Conservation (phyloP, 2,797 vertebrate genomes). For the Mareca penelope region DNA sequence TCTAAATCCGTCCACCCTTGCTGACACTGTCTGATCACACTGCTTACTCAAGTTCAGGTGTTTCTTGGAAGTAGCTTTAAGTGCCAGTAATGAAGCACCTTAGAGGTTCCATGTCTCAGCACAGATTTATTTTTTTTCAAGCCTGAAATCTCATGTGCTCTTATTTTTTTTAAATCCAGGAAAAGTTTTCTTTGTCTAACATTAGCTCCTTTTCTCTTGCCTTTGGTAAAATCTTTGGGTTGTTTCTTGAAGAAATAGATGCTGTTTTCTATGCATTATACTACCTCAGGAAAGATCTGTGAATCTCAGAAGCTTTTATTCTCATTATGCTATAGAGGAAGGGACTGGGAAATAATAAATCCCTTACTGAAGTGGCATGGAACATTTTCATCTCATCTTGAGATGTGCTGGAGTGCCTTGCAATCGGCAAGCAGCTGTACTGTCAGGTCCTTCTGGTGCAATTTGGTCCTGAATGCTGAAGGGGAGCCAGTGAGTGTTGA, state of each 20-base stretch:
- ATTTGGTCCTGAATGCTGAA: constrained; percentile 60
- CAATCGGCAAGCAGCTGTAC: constrained; percentile 67
- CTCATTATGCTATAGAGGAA: constrained; percentile 66
- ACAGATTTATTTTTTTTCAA: constrained; percentile 56
- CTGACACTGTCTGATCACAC: constrained; percentile 24
- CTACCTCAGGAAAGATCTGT: constrained; percentile 49
- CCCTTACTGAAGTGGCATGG: constrained; percentile 33
- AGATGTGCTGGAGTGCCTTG: constrained; percentile 65
- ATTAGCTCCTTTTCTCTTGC: constrained; percentile 1
- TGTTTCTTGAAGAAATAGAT: constrained; percentile 49
- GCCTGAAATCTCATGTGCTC: constrained; percentile 6
- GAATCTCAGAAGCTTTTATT: constrained; percentile 72
- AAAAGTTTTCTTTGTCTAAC: constrained; percentile 58
- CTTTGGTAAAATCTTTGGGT: constrained; percentile 44
- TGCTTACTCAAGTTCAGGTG: constrained; percentile 50
- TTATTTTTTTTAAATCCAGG: constrained; percentile 3
- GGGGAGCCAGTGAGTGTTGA: constrained; percentile 41
- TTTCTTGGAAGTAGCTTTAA: constrained; percentile 59
- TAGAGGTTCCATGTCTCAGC: background rate
- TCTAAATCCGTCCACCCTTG: constrained; percentile 34
- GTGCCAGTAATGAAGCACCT: constrained; percentile 52
- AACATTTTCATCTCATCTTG: constrained; percentile 70
- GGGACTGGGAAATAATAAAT: constrained; percentile 65
- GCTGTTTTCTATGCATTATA: constrained; percentile 64
- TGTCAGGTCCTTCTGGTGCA: constrained; percentile 44